Percentiles rank a stretch among this genome's conserved stretches.
Evolutionary conservation across 1,140 invertebrate species (phyloP).

Genomic region (Sitophilus oryzae): DNA sequence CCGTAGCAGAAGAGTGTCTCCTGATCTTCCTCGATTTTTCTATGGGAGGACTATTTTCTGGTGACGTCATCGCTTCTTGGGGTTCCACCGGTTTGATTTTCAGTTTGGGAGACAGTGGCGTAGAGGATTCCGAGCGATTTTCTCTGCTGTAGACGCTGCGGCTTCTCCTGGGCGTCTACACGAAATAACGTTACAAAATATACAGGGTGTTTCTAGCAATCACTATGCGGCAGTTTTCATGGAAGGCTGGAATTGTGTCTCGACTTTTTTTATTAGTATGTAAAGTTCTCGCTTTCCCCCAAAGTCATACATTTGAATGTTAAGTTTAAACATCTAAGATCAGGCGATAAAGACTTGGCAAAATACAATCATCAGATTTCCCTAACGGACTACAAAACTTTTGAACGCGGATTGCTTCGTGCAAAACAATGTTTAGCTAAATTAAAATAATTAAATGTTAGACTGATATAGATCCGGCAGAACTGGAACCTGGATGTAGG

Average conservation of each 20-base stretch:
- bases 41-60: background rate
- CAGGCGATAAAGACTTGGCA: no score
- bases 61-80: background rate
- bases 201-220: background rate
- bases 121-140: slow-evolving; percentile 25
- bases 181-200: background rate
- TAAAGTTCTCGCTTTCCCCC: no score
- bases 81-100: slow-evolving; percentile 53
- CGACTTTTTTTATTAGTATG: slow-evolving; percentile 19
- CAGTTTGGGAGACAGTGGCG: slow-evolving; percentile 51
- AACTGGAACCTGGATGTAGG: no score
- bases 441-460: no score
- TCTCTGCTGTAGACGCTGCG: slow-evolving; percentile 24
- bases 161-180: slow-evolving; percentile 18
- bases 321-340: no score
- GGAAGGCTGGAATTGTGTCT: background rate
- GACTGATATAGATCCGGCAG: no score
- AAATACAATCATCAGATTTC: no score
- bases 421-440: no score
- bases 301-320: no score
- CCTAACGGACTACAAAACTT: no score
- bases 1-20: slow-evolving; percentile 12
- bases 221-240: background rate
- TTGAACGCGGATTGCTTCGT: no score
- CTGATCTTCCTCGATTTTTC: slow-evolving; percentile 6